A percentile compares a stretch with the other conserved stretches of the same genome.
Evolutionary conservation across 2,797 vertebrate species (phyloP).

Genomic region (Pteropus rufus): DNA sequence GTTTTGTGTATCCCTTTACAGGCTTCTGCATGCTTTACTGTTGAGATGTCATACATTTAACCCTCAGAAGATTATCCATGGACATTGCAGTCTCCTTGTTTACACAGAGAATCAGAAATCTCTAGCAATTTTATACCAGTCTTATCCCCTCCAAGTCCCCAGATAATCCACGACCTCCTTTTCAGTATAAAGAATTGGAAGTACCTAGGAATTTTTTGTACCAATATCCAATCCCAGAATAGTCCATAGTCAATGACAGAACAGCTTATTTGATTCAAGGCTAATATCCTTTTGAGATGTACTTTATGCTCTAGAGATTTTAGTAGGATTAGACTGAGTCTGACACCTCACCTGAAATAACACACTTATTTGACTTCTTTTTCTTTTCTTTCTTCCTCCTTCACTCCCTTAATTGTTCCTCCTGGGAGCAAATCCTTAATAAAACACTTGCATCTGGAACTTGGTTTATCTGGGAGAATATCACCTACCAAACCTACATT

Average conservation of each 20-base stretch:
- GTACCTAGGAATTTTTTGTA: not conserved
- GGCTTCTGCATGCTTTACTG: not conserved
- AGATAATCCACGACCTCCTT: not conserved
- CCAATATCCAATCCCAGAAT: not conserved
- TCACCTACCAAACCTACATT: not conserved
- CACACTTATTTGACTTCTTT: not conserved
- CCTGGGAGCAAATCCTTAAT: not conserved
- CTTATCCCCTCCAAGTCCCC: not conserved
- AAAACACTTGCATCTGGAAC: constrained; percentile 11
- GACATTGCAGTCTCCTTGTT: not conserved
- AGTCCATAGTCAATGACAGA: not conserved
- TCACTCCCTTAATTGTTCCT: not conserved
- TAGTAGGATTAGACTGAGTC: not conserved
- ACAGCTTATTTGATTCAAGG: not conserved
- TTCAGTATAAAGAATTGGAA: not conserved
- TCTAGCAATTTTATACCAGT: not conserved
- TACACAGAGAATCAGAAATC: not conserved
- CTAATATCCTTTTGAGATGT: not conserved
- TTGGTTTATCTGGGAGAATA: not conserved
- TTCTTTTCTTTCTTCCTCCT: not conserved
- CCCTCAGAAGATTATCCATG: not conserved
- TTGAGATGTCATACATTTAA: not conserved
- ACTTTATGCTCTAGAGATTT: not conserved
- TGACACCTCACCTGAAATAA: not conserved
- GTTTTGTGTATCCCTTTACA: not conserved